Conservation (phyloP, 2,797 vertebrate species). For the Carapus acus region DNA sequence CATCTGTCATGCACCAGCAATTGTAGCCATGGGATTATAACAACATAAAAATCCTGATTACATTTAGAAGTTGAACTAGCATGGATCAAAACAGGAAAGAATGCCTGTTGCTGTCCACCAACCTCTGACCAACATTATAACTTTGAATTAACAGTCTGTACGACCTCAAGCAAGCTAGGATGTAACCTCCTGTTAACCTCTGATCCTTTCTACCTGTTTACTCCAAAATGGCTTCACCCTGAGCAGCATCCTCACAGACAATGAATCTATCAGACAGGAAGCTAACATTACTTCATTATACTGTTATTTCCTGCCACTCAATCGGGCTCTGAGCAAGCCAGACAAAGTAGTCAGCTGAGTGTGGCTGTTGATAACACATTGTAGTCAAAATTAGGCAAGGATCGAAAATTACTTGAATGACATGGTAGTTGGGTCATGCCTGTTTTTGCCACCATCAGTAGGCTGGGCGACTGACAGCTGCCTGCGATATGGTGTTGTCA, state of each 20-base stretch:
- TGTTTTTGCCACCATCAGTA: no score
- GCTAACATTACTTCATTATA: constrained; percentile 55
- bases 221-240: constrained; percentile 45
- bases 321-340: constrained; percentile 53
- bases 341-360: constrained; percentile 5
- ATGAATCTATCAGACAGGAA: constrained; percentile 62
- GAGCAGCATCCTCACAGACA: constrained; percentile 45
- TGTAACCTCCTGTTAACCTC: constrained; percentile 46
- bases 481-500: no score
- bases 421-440: no score
- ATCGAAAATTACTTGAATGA: no score
- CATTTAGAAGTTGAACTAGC: background rate
- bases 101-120: constrained; percentile 14
- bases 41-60: background rate
- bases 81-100: constrained; percentile 37
- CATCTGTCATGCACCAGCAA: no score
- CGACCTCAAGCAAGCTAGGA: constrained; percentile 13
- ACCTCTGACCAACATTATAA: constrained; percentile 31
- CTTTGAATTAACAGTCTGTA: constrained; percentile 34
- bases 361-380: no score
- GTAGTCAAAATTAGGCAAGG: no score
- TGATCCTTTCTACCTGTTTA: constrained; percentile 38
- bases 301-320: constrained; percentile 63
- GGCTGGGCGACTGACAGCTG: no score
- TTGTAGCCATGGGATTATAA: no score